phyloP scores from a whole-genome alignment of 2,797 vertebrate species.

The Paratrypauchen microcephalus region DNA sequence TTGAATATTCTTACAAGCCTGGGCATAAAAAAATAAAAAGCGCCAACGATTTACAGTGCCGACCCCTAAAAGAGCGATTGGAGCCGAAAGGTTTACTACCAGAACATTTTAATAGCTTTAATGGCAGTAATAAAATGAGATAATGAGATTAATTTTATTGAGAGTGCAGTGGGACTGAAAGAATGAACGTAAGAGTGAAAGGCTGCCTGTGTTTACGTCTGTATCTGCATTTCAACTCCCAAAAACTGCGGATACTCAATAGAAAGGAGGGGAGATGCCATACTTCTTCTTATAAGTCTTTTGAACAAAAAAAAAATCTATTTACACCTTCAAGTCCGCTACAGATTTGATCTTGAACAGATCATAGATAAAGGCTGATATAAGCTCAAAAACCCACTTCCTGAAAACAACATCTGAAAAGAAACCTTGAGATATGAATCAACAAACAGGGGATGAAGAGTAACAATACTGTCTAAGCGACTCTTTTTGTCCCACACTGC shows the following conservation, averaged over 20 bases:
- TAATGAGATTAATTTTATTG: slow-evolving; percentile 7
- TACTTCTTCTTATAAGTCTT: background rate
- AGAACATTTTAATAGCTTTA: slow-evolving; percentile 8
- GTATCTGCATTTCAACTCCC: background rate
- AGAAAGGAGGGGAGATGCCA: background rate
- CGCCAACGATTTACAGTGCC: background rate
- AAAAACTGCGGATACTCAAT: background rate
- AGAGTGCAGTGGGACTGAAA: background rate
- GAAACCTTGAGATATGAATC: slow-evolving; percentile 25
- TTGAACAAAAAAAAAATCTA: background rate
- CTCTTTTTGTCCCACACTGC: slow-evolving; percentile 18
- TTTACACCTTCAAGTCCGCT: slow-evolving; percentile 28
- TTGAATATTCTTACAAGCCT: background rate
- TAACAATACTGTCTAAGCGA: slow-evolving; percentile 15
- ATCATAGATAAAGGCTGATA: slow-evolving; percentile 28
- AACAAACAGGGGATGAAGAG: slow-evolving; percentile 24
- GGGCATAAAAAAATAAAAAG: background rate
- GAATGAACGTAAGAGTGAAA: background rate
- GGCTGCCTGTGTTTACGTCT: background rate
- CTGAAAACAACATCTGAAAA: slow-evolving; percentile 35
- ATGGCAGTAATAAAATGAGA: slow-evolving; percentile 1
- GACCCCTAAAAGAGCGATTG: background rate
- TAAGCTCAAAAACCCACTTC: slow-evolving; percentile 41
- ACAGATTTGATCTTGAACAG: slow-evolving; percentile 43
- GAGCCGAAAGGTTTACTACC: background rate